These are phyloP conservation scores for Xerus inauris DNA, from an alignment of 2,113 vertebrate species.

Conservation along the genomic window DNA sequence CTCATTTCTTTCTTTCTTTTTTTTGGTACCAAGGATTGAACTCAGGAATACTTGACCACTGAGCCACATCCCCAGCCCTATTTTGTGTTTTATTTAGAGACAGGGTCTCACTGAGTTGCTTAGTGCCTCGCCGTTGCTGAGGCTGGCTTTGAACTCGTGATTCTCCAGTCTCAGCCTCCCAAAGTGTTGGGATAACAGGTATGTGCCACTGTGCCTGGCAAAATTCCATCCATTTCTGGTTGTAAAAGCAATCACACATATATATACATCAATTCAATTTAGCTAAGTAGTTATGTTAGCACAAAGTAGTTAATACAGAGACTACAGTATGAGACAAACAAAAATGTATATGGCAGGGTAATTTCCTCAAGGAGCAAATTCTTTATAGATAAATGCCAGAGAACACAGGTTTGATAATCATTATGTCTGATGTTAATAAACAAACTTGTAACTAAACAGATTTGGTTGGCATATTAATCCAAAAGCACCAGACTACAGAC, in stretches of 20 bases:
- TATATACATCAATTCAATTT: not conserved
- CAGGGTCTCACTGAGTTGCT: too few relatives aligned
- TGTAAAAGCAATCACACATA: not conserved
- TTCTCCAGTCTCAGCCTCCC: too few relatives aligned
- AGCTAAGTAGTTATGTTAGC: constrained; percentile 17
- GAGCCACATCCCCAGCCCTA: too few relatives aligned
- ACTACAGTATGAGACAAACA: not conserved
- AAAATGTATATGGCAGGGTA: not conserved
- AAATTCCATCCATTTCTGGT: not conserved
- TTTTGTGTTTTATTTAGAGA: too few relatives aligned
- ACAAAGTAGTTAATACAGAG: constrained; percentile 36
- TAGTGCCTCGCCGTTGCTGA: too few relatives aligned
- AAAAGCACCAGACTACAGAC: constrained; percentile 49
- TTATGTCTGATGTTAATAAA: constrained; percentile 39
- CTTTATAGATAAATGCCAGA: constrained; percentile 34
- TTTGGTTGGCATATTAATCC: constrained; percentile 45
- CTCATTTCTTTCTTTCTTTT: too few relatives aligned
- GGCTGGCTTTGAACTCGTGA: too few relatives aligned
- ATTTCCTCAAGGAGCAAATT: constrained; percentile 52
- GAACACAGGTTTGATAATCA: constrained; percentile 13
- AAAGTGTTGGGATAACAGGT: too few relatives aligned
- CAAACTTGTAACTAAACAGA: constrained; percentile 40
- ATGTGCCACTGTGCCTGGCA: too few relatives aligned
- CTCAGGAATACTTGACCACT: too few relatives aligned
- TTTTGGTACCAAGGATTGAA: too few relatives aligned